Evolutionary conservation across 2,888 invertebrate species (phyloP), one percentile per base, ranked within the genome.

Genomic region (Pandemis heparana): DNA sequence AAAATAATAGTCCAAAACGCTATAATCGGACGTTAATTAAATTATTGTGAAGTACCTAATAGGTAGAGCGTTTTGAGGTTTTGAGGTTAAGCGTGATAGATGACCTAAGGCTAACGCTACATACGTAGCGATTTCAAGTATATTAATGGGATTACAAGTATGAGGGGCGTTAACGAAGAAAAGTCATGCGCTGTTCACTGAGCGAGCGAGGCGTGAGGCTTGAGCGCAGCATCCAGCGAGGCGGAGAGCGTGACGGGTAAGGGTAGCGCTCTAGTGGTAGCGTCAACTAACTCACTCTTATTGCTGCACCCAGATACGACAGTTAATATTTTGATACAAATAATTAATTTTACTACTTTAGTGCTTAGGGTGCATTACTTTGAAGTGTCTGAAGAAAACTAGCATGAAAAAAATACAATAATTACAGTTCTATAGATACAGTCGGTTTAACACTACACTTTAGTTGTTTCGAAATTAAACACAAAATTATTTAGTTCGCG

Each of bases 211-310:
- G 77, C 67, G 75, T 75, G 73, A 78, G 66, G 80, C 80, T 77
- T 79, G 79, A 78, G 73, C 75, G 71, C 65, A 56, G 81, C 84
- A 85, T 86, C 88, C 86, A 83, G 87, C 87, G 79, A 78, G 74
- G 88, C 91, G 86, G 78, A 79, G 81, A 89, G 87, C 90, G 88
- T 89, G 86, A 89, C 88, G 39, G 46, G 23, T 64, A 73, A 73
- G 73, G 68, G 23, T 64, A 56, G 63, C 41, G 73, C 23, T 53
- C 1, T 23, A 10, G 1, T 12, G 56, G n/a, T 23, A 56, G 53
- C 51, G 51, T 46, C 5, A 46, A 12, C 3, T 46, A 16, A 51
- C 6, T n/a, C 5, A 51, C 51, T 16, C n/a, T 16, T 51, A 9
- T 9, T 10, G 46, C 46, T 12, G 12, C 12, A 12, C 46, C 12